A percentile compares a stretch with the other conserved stretches of the same genome.
Evolutionary conservation across 2,797 vertebrate genomes (phyloP).

Genomic region (Philypnodon macrostomus): DNA sequence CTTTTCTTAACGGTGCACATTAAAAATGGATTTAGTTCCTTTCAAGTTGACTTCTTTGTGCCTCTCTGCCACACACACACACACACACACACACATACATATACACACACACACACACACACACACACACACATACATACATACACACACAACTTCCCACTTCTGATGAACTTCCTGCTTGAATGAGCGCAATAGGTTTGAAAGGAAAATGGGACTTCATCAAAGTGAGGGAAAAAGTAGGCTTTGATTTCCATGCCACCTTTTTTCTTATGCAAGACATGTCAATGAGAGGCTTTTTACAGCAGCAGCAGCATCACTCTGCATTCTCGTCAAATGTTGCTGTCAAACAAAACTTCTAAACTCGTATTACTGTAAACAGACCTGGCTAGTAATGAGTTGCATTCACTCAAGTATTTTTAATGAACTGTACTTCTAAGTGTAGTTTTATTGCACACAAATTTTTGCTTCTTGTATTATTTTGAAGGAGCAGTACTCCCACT

Average conservation of each 20-base stretch:
- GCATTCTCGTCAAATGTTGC: conserved; percentile 35
- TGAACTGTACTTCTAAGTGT: too few species aligned
- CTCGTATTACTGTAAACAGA: conserved; percentile 8
- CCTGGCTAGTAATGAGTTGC: too few species aligned
- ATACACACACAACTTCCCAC: conserved; percentile 17
- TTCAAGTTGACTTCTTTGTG: conserved; percentile 50
- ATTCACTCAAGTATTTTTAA: too few species aligned
- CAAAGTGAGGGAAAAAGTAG: conserved; percentile 58
- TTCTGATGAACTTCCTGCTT: conserved; percentile 62
- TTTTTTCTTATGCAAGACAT: conserved; percentile 18
- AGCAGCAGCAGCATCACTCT: conserved; percentile 38
- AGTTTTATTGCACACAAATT: too few species aligned
- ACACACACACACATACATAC: conserved; percentile 16
- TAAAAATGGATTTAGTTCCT: conserved; percentile 48
- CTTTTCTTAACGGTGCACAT: conserved; percentile 39
- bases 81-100: conserved; percentile 11
- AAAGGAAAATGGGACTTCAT: conserved; percentile 57
- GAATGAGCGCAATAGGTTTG: conserved; percentile 54
- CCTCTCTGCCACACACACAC: neutral
- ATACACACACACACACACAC: conserved; percentile 13
- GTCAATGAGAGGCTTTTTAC: conserved; percentile 29
- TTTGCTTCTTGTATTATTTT: too few species aligned
- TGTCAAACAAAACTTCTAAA: conserved; percentile 23
- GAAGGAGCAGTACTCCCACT: too few species aligned
- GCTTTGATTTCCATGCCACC: conserved; percentile 60